These are phyloP conservation scores for Sardinella longiceps DNA, from an alignment of 2,797 vertebrate species.

Conservation along the genomic window DNA sequence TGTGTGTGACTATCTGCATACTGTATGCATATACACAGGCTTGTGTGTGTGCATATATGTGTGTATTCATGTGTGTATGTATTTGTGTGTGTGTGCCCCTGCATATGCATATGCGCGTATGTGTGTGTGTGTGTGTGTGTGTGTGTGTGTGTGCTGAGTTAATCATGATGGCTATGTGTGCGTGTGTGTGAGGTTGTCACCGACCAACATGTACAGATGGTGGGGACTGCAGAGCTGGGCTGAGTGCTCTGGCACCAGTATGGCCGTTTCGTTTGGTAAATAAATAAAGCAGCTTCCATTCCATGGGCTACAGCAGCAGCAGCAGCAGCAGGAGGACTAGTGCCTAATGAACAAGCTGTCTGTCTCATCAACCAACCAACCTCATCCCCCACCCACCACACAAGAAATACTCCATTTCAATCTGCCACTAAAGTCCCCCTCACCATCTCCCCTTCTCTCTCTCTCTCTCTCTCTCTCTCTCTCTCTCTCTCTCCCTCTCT, in stretches of 20 bases:
- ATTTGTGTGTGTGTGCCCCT: neutral
- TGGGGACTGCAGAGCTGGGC: conserved; percentile 26
- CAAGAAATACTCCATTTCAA: conserved; percentile 23
- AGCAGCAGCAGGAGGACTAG: conserved; percentile 11
- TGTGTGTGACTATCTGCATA: neutral
- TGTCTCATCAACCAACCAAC: conserved; percentile 8
- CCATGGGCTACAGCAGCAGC: too few relatives aligned
- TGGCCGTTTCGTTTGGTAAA: conserved; percentile 26
- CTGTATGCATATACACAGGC: too few relatives aligned
- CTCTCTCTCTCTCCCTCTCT: neutral
- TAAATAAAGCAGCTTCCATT: conserved; percentile 38
- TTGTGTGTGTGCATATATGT: neutral
- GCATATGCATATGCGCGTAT: neutral
- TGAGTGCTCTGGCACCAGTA: conserved; percentile 11
- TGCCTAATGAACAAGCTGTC: conserved; percentile 38
- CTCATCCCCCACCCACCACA: neutral
- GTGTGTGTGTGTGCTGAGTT: neutral
- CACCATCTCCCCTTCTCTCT: too few relatives aligned
- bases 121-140: neutral
- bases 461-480: neutral
- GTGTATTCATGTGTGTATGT: neutral
- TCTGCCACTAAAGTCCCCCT: neutral
- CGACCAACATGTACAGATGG: conserved; percentile 41
- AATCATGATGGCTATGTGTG: conserved; percentile 38
- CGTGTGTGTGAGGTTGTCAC: neutral